Evolutionary conservation across 1,140 invertebrate genomes (phyloP), one percentile per base, ranked within the genome.

Genomic region (Trichogramma pretiosum): DNA sequence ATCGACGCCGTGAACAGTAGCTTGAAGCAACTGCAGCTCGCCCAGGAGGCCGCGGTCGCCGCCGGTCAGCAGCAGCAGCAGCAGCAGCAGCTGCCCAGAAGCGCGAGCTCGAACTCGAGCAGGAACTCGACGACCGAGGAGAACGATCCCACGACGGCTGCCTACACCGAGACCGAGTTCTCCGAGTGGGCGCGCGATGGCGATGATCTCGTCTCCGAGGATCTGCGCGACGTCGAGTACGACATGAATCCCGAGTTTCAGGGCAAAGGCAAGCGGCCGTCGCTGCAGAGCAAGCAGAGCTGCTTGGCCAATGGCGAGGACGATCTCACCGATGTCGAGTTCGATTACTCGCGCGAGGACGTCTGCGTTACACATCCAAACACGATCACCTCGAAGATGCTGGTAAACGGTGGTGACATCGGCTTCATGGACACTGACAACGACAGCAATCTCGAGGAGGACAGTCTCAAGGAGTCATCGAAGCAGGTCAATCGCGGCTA

Each of bases 141-240:
- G 43, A 75, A 74, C 18, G 82, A 84, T 21, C 73, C 78, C 1
- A 79, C 78, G 0, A 81, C 81, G 0, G 77, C 82, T 13, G 83
- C 79, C 1, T 67, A 87, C 10, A 88, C 87, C 0, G 88, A 91
- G 64, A 88, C 86, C 0, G 87, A 90, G 61, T 67, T 89, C 10
- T 89, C 86, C 0, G 87, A 91, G 63, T 89, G 86, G 87, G 85
- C 84, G 1, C 76, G 80, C 2, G 86, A 89, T 53, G 82, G 81
- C 52, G 81, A 79, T 16, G 68, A 57, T 5, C 57, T 70, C 3
- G 83, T 84, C 1, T 79, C 84, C 3, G 84, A 87, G 49, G 83
- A 85, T 58, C 75, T 85, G 38, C 77, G 78, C 21, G 81, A 84
- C 46, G 74, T 77, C 30, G 80, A 81, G 35, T 77, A 80, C 40